Evolutionary conservation across 92 coral and sea anemone species (phyloP), one percentile per base, ranked within the genome.

Genomic region (Porites evermanni): DNA sequence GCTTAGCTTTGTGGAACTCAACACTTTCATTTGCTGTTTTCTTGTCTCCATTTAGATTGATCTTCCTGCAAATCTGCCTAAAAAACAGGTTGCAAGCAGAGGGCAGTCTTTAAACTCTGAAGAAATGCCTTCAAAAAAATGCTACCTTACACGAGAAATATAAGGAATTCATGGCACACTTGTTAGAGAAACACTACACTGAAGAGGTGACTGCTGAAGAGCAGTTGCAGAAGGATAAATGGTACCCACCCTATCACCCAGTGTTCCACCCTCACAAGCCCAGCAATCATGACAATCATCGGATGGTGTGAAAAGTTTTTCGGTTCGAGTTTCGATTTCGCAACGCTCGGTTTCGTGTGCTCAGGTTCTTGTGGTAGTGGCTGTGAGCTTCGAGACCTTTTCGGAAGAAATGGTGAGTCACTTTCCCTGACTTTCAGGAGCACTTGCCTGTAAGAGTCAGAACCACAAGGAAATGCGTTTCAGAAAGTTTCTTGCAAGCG

Each of bases 21-120:
- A 29, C 32, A 2, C 32, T 29, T 29, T 29, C 32, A 29, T 68
- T 68, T 68, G 72, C 21, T 32, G 75, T 71, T 71, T 71, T 71
- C 75, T 71, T 71, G 75, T 71, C 75, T 74, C 79, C 53, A 19
- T 74, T 52, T 72, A 95, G 98, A 95, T 95, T 86, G 98, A 95
- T 78, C 91, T 93, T 59, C 94, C 93, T 44, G 95, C 90, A 65
- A 23, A 23, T 23, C 24, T 23, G 24, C 24, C 24, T 23, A 23
- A 88, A 88, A 83, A 93, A 91, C 71, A 74, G 61, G 60, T 2
- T 59, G 1, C 50, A 56, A 18, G 96, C 94, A 19, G 81, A 87
- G 50, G 86, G 71, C 18, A 81, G 91, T n/a, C 87, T 92, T 2
- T 44, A 58, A n/a, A 65, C 50, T 12, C 64, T 92, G 9, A 86